phyloP scores from a whole-genome alignment of 2,113 vertebrate species.

The Holacanthus passer region DNA sequence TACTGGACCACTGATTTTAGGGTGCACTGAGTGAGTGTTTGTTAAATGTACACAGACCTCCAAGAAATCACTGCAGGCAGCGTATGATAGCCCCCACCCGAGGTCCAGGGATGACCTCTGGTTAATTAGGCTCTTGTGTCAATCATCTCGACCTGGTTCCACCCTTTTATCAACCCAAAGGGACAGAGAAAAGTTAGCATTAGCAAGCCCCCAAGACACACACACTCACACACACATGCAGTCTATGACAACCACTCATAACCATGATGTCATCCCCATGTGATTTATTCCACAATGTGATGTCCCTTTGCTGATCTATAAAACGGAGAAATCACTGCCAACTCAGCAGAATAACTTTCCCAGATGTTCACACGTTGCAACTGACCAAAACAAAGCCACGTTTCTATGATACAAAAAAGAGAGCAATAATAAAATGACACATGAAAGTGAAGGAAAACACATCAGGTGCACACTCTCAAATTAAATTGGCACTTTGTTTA shows the following conservation, averaged over 20 bases:
- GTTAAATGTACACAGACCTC: neutral
- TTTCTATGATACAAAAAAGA: slow-evolving; percentile 30
- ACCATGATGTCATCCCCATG: slow-evolving; percentile 70
- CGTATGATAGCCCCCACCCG: neutral
- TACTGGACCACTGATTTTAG: slow-evolving; percentile 3
- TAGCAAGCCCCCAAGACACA: neutral
- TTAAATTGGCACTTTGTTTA: neutral
- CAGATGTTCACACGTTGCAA: slow-evolving; percentile 62
- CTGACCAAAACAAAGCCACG: slow-evolving; percentile 45
- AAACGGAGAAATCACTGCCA: slow-evolving; percentile 58
- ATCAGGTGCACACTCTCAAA: slow-evolving; percentile 1
- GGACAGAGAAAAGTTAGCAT: slow-evolving; percentile 16
- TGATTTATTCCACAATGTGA: slow-evolving; percentile 65
- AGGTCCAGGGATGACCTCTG: slow-evolving; percentile 7
- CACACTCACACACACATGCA: slow-evolving; percentile 10
- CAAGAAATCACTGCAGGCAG: slow-evolving; percentile 19
- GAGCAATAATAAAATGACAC: neutral
- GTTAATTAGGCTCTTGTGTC: neutral
- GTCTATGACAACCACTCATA: slow-evolving; percentile 17
- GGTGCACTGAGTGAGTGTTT: neutral
- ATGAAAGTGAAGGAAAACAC: neutral
- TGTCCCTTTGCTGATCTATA: slow-evolving; percentile 33
- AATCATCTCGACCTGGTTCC: neutral
- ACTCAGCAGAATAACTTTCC: slow-evolving; percentile 51
- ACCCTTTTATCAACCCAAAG: slow-evolving; percentile 13